Evolutionary conservation across 2,113 vertebrate genomes (phyloP), one percentile per base, ranked within the genome.

Genomic region (Tylochromis polylepis): DNA sequence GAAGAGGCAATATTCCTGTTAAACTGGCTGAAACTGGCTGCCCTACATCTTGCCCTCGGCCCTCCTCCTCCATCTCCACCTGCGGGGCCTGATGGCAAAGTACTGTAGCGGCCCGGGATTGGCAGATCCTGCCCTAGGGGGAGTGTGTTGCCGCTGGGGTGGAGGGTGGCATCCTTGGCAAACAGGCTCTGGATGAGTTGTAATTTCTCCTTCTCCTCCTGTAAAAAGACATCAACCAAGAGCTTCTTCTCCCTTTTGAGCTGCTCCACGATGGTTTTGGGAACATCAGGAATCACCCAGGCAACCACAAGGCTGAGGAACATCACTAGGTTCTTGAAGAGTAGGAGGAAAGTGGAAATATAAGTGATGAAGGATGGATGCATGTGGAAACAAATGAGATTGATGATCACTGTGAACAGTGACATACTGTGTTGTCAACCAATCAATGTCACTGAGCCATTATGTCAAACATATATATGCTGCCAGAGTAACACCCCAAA

Each of bases 241-340:
- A 99, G 58, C 0, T 96, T 97, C 95, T 98, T 99, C 92, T 99
- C 98, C 83, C 97, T 97, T 91, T 98, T 99, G 83, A 99, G 97
- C 95, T 98, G 98, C 89, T 98, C 97, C 1, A 97, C 97, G 91
- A 99, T 97, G 93, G 97, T 97, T 46, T 99, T 99, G 81, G 99
- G 98, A 49, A 99, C 97, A 70, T 99, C 99, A 0, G 98, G 98
- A 87, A 99, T 99, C 93, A 99, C 93, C 98, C 98, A 99, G 93
- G 98, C 98, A 4, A 99, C 98, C 0, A 99, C 94, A n/a, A 98
- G 95, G 11, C 98, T 98, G 88, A 99, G 96, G 93, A 98, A 97
- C 98, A 99, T 98, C 88, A 99, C 99, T 55, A 99, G 94, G 86
- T 99, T 99, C 99, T 99, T 93, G 12, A 78, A 20, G 5, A 75